Evolutionary conservation across 2,113 vertebrate genomes (phyloP), one percentile per base, ranked within the genome.

Genomic region (Mormoops blainvillei): DNA sequence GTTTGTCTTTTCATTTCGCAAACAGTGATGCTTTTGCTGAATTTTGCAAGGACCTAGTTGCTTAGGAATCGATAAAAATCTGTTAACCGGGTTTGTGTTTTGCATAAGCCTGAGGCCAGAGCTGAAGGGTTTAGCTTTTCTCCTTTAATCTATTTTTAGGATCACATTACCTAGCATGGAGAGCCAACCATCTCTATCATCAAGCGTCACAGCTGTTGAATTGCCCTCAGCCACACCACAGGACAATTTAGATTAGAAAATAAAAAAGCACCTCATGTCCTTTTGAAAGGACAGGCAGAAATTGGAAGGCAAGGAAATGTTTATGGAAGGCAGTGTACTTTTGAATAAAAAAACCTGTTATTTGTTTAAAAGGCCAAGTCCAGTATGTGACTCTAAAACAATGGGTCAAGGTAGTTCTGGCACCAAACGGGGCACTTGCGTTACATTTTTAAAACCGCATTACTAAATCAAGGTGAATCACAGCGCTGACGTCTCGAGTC

Each of bases 91-190:
- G 78, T 91, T 41, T 93, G 87, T 87, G 38, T 33, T 84, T 91
- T 87, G 7, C 28, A 14, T 94, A 87, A 96, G 50, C 61, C 36
- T 12, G 52, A 31, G 52, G 67, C 78, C 48, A 82, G 71, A 28
- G 77, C 87, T 18, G n/a, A 43, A 81, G 36, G 65, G 81, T 50
- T 86, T 73, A 88, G 41, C 58, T n/a, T 73, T 70, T 38, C 6
- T 43, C 86, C 67, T 94, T 82, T 83, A 33, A 91, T 96, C 77
- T 95, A 38, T 90, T 94, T 94, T 95, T 78, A 90, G 87, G 54
- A 88, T 97, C 87, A n/a, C 52, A 63, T 97, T 92, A 87, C 89
- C 89, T 45, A 45, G 84, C 52, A 3, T 0, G 38, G 65, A 88
- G 56, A 85, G 31, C 65, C 65, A 78, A 31, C 36, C 45, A 28